Percentiles rank a stretch among this genome's conserved stretches.
phyloP scores from a whole-genome alignment of 2,113 vertebrate genomes.

The Herpailurus yagouaroundi region DNA sequence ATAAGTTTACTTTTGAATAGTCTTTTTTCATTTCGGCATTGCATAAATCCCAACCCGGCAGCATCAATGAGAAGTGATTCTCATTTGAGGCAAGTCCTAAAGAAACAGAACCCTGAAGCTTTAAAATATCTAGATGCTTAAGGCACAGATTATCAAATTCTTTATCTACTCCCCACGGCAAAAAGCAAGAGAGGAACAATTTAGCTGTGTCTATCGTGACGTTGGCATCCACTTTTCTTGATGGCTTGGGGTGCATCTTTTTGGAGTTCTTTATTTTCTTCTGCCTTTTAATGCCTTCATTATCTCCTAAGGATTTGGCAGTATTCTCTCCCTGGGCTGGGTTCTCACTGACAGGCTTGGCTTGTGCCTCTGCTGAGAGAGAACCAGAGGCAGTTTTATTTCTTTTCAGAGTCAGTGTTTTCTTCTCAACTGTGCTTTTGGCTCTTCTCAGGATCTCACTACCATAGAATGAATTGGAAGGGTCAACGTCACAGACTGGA shows the following conservation, averaged over 20 bases:
- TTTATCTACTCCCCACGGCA: conserved; percentile 87
- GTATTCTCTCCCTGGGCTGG: conserved; percentile 26
- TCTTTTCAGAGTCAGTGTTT: conserved; percentile 80
- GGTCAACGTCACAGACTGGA: conserved; percentile 64
- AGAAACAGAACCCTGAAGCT: conserved; percentile 80
- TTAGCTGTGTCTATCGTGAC: conserved; percentile 79
- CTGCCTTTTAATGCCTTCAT: conserved; percentile 75
- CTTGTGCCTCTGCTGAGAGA: conserved; percentile 60
- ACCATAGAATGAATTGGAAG: conserved; percentile 80
- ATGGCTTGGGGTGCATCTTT: conserved; percentile 69
- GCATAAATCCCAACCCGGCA: conserved; percentile 83
- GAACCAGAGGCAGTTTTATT: conserved; percentile 75
- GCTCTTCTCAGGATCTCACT: conserved; percentile 78
- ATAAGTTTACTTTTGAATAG: conserved; percentile 74
- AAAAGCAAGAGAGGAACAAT: conserved; percentile 87
- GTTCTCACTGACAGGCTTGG: conserved; percentile 32
- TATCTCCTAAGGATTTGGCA: conserved; percentile 65
- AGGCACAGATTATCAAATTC: conserved; percentile 84
- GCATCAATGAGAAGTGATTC: conserved; percentile 82
- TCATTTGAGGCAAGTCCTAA: conserved; percentile 83
- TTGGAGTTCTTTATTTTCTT: conserved; percentile 87
- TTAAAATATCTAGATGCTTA: conserved; percentile 78
- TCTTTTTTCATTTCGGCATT: conserved; percentile 60
- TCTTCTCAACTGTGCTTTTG: conserved; percentile 84
- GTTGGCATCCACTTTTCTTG: conserved; percentile 72